Base-by-base conservation (phyloP, 1,140 invertebrate genomes). In the Drosophila melanica region DNA sequence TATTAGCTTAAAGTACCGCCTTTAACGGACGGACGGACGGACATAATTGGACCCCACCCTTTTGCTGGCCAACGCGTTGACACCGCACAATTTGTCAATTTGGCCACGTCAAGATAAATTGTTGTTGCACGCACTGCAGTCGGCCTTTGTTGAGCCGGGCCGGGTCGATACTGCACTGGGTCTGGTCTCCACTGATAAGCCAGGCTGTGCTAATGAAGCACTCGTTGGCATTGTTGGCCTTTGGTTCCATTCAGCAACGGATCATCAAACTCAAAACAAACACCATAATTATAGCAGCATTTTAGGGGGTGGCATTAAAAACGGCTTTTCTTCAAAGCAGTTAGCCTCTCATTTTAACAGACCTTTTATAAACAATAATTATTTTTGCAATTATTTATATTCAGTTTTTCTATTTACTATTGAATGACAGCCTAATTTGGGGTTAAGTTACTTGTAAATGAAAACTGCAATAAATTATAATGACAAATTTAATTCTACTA, bases 21-120 rank as follows among this genome's bases (percentile, higher is more conserved):
- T n/a, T n/a, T n/a, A n/a, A n/a, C 59, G 63, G 47, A 66, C 58
- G 54, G n/a, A 53, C 50, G 57, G 44, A 75, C 12, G 67, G 76
- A 62, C 64, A 67, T 59, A 72, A 74, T 59, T 39, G 50, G 55
- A 57, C 51, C 41, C 35, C 35, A 48, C 67, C 66, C 42, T 6
- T 6, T 27, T 27, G 27, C 27, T 27, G 53, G 64, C 73, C 66
- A 37, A 60, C 45, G 51, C 66, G 55, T 58, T 82, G 79, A 76
- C 77, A 75, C 60, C 68, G 45, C 69, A 85, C 74, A 89, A 87
- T 87, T 87, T 87, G 79, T 89, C 84, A 84, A 65, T 62, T 62
- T 45, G n/a, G 41, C 59, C 18, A 33, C 55, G 44, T 33, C 30
- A 30, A 82, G 71, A 87, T 87, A 79, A 81, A 78, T 76, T 75